Evolutionary conservation across 2,797 vertebrate genomes (phyloP).

Genomic region (Paguma larvata): DNA sequence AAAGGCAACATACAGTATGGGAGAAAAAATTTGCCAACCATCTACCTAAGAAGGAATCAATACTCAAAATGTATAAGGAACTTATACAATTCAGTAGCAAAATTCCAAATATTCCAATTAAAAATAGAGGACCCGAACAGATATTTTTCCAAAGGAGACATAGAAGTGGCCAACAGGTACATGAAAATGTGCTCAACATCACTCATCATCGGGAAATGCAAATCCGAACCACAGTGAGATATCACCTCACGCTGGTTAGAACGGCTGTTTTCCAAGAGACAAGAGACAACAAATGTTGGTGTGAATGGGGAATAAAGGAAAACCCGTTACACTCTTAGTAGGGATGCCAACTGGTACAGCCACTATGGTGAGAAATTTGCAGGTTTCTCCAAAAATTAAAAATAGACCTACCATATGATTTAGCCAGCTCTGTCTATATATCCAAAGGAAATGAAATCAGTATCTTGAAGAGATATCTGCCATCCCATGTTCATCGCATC

Average conservation of each 20-base stretch:
- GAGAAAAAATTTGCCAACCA: neutral
- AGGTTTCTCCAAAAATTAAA: neutral
- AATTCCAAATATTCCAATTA: neutral
- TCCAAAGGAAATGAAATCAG: neutral
- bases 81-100: neutral
- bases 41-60: neutral
- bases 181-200: neutral
- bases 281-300: neutral
- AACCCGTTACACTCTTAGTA: neutral
- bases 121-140: neutral
- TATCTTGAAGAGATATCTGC: neutral
- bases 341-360: neutral
- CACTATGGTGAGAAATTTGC: neutral
- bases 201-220: neutral
- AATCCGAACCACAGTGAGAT: neutral
- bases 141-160: neutral
- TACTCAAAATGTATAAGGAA: neutral
- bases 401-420: neutral
- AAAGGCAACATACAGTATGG: neutral
- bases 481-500: neutral
- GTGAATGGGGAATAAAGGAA: neutral
- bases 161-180: neutral
- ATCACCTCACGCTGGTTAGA: neutral
- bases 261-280: neutral
- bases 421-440: neutral